Evolutionary conservation across 2,797 vertebrate species (phyloP).

Genomic region (Cheirogaleus major): DNA sequence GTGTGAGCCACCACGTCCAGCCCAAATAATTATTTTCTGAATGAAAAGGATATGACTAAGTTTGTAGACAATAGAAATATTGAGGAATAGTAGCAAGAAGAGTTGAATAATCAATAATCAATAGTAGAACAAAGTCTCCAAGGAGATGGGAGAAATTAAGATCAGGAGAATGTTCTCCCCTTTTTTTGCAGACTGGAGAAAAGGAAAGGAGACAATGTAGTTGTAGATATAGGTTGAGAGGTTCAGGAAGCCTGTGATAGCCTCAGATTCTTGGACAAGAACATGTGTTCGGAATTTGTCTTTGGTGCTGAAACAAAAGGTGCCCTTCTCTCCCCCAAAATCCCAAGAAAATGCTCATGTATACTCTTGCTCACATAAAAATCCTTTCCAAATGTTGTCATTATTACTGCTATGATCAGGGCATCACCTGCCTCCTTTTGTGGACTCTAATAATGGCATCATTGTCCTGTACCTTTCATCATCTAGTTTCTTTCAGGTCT

Average conservation of each 20-base stretch:
- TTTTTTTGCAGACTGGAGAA: not conserved
- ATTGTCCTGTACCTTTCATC: not conserved
- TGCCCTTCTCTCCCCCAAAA: not conserved
- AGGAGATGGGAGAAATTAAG: not conserved
- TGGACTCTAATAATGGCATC: not conserved
- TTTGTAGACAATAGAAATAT: not conserved
- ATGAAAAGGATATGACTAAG: not conserved
- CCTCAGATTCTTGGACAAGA: not conserved
- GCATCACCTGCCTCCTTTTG: not conserved
- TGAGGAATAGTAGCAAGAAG: not conserved
- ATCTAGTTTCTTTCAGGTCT: not conserved
- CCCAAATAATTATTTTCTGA: not conserved
- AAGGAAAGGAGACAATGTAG: not conserved
- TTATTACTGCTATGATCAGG: not conserved
- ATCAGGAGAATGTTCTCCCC: not conserved
- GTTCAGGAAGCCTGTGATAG: not conserved
- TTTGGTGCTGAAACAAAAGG: not conserved
- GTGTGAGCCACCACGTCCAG: no score
- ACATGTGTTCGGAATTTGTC: not conserved
- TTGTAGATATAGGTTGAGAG: not conserved
- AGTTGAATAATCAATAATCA: not conserved
- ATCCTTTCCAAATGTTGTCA: not conserved
- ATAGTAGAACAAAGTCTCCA: not conserved
- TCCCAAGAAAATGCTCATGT: not conserved
- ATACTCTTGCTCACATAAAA: not conserved